Evolutionary conservation across 2,888 invertebrate species (phyloP).

Genomic region (Lysandra coridon): DNA sequence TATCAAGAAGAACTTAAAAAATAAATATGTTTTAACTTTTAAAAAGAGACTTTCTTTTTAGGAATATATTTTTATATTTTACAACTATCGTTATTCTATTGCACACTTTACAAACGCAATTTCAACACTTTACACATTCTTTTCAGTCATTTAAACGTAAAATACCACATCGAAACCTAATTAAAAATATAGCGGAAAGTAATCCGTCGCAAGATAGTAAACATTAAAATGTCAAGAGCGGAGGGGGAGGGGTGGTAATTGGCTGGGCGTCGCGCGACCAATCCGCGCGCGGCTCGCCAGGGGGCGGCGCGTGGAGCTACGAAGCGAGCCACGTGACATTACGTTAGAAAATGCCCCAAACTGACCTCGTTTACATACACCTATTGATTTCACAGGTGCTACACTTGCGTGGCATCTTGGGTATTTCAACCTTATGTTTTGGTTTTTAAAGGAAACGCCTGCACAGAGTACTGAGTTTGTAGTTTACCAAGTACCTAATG

Average conservation of each 20-base stretch:
- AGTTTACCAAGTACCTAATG: too few relatives aligned
- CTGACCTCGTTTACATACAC: slow-evolving; percentile 42
- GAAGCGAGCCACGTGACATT: slow-evolving; percentile 66
- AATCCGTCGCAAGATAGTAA: slow-evolving; percentile 53
- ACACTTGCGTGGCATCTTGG: not conserved
- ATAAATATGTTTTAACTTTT: too few relatives aligned
- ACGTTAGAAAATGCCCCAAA: slow-evolving; percentile 43
- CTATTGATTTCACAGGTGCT: slow-evolving; percentile 33
- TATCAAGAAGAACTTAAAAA: too few relatives aligned
- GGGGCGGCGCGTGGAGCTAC: slow-evolving; percentile 71
- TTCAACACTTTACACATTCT: not conserved
- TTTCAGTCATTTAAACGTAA: not conserved
- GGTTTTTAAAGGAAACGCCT: too few relatives aligned
- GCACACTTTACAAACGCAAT: not conserved
- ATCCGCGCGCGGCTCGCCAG: slow-evolving; percentile 53
- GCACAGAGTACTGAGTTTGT: too few relatives aligned
- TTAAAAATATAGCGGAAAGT: not conserved
- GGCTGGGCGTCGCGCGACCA: slow-evolving; percentile 66
- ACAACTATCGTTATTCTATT: too few relatives aligned
- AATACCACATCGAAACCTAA: not conserved
- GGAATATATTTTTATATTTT: not conserved
- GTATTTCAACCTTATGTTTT: not conserved
- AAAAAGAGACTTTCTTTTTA: not conserved
- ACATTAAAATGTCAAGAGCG: slow-evolving; percentile 77
- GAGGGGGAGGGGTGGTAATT: slow-evolving; percentile 67